Evolutionary conservation across 2,888 invertebrate species (phyloP), one percentile per base, ranked within the genome.

Genomic region (Parascotia fuliginaria): DNA sequence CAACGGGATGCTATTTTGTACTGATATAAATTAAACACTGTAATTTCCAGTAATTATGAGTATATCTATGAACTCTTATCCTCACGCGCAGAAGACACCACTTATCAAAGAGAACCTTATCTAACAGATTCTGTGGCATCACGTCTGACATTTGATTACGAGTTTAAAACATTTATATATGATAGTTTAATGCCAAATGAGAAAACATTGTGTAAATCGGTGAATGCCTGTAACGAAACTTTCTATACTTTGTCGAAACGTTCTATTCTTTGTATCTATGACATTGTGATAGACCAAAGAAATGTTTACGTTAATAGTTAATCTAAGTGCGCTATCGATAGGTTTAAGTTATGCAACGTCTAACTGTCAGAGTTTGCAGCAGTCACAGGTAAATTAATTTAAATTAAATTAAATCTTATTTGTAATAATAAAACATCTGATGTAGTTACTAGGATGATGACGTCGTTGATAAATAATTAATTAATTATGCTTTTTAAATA

Each of bases 321-420:
- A 62, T 32, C 47, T 85, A 19, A 77, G 81, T 71, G 75, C 66
- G 15, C 37, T 88, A 9, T 63, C 68, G 1, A 48, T 87, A 31
- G 78, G 79, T 0, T 16, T 83, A 1, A 68, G 81, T 58, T 72
- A 77, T 68, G 88, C 79, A 9, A 76, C 79, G 1, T 54, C 73
- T 0, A 64, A 58, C 36, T 81, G 83, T 40, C 75, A 78, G 12
- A 78, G 72, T 36, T 47, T 79, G 29, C 87, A 83, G 27, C 82
- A 85, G 40, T 75, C 89, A 33, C 89, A 90, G 73, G 90, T 89
- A 71, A 79, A 69, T 61, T 7, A 15, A 9, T 14, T 27, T 27
- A n/a, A 7, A 9, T 27, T n/a, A n/a, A n/a, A n/a, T n/a, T n/a
- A n/a, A n/a, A n/a, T n/a, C n/a, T n/a, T n/a, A n/a, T n/a, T n/a